phyloP scores from a whole-genome alignment of 2,113 vertebrate genomes.

The Typhlomys cinereus region DNA sequence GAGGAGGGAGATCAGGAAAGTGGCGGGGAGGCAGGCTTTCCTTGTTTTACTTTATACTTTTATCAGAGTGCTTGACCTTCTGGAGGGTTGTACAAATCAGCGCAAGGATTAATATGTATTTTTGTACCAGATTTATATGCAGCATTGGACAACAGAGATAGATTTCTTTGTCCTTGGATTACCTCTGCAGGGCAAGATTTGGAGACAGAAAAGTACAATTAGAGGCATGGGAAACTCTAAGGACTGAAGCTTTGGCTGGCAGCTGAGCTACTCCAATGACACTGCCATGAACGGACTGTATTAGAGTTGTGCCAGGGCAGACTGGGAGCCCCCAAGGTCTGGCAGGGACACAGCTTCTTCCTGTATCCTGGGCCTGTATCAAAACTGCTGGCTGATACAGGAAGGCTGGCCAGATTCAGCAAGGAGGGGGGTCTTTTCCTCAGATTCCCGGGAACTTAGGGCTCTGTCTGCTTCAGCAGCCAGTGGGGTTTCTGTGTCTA shows the following conservation, averaged over 20 bases:
- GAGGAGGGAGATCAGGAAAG: not conserved
- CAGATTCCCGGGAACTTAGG: not conserved
- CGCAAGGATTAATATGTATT: too few species aligned
- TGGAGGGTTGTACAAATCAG: not conserved
- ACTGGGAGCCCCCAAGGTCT: not conserved
- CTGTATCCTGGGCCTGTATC: not conserved
- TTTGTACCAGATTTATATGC: too few species aligned
- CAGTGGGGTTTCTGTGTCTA: not conserved
- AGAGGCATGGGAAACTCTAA: not conserved
- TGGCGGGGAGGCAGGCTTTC: not conserved
- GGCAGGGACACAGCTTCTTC: not conserved
- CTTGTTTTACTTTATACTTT: not conserved
- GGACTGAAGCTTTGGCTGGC: not conserved
- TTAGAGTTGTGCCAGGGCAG: not conserved
- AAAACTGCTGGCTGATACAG: not conserved
- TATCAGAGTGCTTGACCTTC: not conserved
- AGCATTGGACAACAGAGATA: not conserved
- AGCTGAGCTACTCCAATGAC: not conserved
- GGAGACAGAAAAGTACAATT: not conserved
- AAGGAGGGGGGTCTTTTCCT: not conserved
- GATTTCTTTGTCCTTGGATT: not conserved
- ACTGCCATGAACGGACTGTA: accelerated
- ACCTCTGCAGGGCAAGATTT: not conserved
- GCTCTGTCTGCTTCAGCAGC: not conserved
- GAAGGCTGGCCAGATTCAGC: not conserved